Percentiles rank a stretch among this genome's conserved stretches.
Conservation (phyloP, 2,113 vertebrate species). For the Bothrops jararaca region DNA sequence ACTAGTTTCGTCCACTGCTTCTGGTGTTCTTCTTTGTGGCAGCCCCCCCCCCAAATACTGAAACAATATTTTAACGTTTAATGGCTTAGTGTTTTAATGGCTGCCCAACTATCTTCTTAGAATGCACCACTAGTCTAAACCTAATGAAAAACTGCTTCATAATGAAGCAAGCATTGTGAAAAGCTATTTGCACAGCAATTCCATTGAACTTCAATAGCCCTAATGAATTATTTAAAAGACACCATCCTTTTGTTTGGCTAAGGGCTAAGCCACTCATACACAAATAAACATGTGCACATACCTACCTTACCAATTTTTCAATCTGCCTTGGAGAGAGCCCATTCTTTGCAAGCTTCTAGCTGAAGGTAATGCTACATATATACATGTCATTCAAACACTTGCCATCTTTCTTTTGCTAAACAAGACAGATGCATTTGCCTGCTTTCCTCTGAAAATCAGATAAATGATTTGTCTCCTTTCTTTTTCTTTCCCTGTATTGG, state of each 20-base stretch:
- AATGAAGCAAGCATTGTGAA: background rate
- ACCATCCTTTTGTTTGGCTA: background rate
- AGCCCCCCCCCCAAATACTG: background rate
- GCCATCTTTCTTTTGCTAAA: background rate
- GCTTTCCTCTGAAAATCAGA: slow-evolving; percentile 20
- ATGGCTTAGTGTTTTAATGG: background rate
- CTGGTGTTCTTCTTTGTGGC: background rate
- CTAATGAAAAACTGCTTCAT: background rate
- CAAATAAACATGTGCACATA: background rate
- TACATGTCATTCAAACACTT: background rate
- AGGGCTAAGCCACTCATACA: background rate
- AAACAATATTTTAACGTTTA: background rate
- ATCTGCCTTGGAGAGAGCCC: background rate
- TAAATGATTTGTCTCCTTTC: background rate
- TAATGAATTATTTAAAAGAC: slow-evolving; percentile 16
- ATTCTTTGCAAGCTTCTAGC: background rate
- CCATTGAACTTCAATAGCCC: background rate
- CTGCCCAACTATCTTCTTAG: background rate
- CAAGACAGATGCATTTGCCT: background rate
- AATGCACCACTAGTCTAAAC: background rate
- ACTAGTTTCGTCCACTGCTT: background rate
- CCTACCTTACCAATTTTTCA: background rate
- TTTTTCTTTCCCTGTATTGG: background rate
- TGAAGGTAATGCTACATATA: background rate
- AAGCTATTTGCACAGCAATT: background rate